Evolutionary conservation across 2,113 vertebrate genomes (phyloP), one percentile per base, ranked within the genome.

Genomic region (Stomatorhinus ivindoensis): DNA sequence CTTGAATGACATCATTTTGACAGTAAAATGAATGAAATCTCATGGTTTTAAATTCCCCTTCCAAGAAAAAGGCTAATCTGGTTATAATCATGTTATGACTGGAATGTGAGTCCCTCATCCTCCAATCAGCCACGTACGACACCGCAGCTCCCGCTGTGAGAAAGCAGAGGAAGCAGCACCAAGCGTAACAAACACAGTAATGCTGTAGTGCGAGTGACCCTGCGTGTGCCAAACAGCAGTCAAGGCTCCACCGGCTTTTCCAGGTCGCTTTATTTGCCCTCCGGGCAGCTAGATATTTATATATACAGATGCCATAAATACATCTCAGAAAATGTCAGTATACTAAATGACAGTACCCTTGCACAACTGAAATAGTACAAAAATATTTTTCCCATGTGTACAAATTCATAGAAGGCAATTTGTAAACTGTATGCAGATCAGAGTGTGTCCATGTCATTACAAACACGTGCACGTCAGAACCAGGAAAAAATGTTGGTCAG

Each of bases 1-100:
- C 95, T 94, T 94, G 94, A 96, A 96, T 96, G 96, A 96, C 96
- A 96, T 95, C 95, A 96, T 96, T 95, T 96, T 93, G 95, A 96
- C 95, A 96, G 94, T 95, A 96, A 95, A 96, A 96, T 95, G 94
- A 96, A 95, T 95, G 94, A 94, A 95, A 96, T 94, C 93, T 94
- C 91, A 93, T 90, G 89, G 86, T 89, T 87, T 84, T 83, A 91
- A 91, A 90, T 15, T 83, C 91, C 91, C 89, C 55, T 80, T 92
- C 92, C 90, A 91, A 92, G 92, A 93, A 91, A 94, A 92, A 92
- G 61, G 87, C 92, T 94, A 94, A 92, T 92, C 91, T 92, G 80
- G 92, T 88, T 91, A 90, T 87, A 91, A 94, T 90, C 42, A 86
- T 89, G 2, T 92, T 93, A 94, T 93, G 93, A 95, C 92, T 90